phyloP scores from a whole-genome alignment of 2,113 vertebrate genomes.

The Alligator sinensis region DNA sequence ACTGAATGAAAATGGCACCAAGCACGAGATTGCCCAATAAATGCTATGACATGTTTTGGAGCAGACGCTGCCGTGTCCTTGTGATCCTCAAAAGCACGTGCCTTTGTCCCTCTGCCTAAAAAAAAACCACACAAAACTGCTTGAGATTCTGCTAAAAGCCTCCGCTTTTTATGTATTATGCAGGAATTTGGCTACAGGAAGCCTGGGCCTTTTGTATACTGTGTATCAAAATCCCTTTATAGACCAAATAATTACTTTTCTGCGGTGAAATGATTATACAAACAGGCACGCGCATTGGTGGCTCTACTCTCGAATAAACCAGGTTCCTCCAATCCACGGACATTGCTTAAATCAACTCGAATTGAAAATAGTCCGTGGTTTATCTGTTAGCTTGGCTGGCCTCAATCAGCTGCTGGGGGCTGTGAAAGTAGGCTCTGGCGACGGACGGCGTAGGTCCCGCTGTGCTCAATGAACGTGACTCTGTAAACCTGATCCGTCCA shows the following conservation, averaged over 20 bases:
- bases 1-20: neutral
- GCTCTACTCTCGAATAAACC: neutral
- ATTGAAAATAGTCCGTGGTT: neutral
- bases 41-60: neutral
- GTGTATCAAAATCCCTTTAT: conserved; percentile 43
- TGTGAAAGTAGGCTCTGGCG: neutral
- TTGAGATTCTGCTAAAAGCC: conserved; percentile 38
- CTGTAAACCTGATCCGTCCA: fast-evolving
- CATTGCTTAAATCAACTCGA: neutral
- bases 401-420: neutral
- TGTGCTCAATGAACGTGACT: neutral
- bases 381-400: neutral
- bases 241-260: conserved; percentile 42
- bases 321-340: neutral
- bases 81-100: neutral
- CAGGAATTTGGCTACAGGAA: conserved; percentile 60
- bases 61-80: neutral
- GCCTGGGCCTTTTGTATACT: conserved; percentile 18
- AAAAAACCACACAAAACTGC: neutral
- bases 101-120: neutral
- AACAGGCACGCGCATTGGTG: neutral
- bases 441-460: neutral
- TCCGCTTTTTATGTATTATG: conserved; percentile 19
- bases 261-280: neutral
- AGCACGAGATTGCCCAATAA: neutral